These are phyloP conservation scores for Staurois parvus DNA, from an alignment of 2,797 vertebrate species.

Conservation along the genomic window DNA sequence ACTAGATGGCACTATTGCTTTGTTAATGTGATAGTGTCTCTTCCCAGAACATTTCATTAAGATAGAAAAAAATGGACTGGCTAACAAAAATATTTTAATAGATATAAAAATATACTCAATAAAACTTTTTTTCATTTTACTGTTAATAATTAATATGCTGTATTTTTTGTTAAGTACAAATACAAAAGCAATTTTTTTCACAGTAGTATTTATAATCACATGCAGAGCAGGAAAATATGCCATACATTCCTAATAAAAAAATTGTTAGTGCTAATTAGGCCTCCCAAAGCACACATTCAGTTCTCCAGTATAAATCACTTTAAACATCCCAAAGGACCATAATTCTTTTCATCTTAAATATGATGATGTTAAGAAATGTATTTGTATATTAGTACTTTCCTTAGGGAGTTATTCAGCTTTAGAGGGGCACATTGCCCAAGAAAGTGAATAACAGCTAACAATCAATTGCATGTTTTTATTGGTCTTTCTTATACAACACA, in stretches of 20 bases:
- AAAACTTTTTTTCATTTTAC: neutral
- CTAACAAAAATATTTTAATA: neutral
- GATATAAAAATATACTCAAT: neutral
- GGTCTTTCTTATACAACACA: neutral
- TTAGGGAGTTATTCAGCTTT: neutral
- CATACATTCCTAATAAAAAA: neutral
- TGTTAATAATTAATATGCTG: neutral
- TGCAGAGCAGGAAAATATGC: neutral
- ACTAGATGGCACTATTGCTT: constrained; percentile 1
- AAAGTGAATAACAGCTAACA: neutral
- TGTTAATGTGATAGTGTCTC: neutral
- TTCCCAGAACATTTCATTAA: too few species aligned
- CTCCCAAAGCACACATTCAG: neutral
- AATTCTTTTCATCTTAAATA: constrained; percentile 1
- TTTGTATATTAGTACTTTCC: neutral
- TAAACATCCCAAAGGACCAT: neutral
- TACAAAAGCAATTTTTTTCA: neutral
- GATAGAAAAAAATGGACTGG: neutral
- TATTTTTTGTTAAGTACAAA: neutral
- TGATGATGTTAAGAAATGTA: neutral
- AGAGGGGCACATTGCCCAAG: too few species aligned
- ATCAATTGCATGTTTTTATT: neutral
- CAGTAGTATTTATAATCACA: neutral
- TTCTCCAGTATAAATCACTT: neutral
- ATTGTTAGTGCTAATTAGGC: neutral